Conservation (phyloP, 2,888 invertebrate genomes). For the Dione vanillae region DNA sequence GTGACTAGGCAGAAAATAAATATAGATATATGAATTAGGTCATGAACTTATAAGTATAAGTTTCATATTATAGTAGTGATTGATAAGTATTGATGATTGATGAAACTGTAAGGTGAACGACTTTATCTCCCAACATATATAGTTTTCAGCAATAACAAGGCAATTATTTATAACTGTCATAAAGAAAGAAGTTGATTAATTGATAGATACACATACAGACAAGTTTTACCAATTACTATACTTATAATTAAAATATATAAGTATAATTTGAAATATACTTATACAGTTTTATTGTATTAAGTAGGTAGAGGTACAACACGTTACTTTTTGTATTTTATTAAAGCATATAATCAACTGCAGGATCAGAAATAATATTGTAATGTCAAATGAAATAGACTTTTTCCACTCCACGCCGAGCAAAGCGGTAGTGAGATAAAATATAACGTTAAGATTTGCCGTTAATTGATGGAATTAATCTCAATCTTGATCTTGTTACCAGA, state of each 20-base stretch:
- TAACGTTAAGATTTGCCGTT: too few relatives aligned
- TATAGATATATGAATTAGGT: not conserved
- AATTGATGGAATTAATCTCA: too few relatives aligned
- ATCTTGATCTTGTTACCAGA: too few relatives aligned
- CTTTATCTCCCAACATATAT: slow-evolving; percentile 8
- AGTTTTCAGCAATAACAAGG: slow-evolving; percentile 11
- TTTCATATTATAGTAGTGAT: slow-evolving; percentile 5
- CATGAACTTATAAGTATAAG: not conserved
- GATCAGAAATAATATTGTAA: too few relatives aligned
- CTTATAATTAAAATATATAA: too few relatives aligned
- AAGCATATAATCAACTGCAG: too few relatives aligned
- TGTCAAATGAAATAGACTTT: too few relatives aligned
- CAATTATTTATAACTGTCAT: slow-evolving; percentile 16
- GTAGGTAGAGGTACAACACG: too few relatives aligned
- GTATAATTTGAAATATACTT: not conserved
- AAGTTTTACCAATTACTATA: not conserved
- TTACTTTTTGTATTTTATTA: too few relatives aligned
- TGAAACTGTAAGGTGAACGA: slow-evolving; percentile 13
- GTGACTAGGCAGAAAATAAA: not conserved
- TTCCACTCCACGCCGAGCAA: too few relatives aligned
- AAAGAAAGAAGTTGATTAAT: not conserved
- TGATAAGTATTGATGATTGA: slow-evolving; percentile 15
- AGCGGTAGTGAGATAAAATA: too few relatives aligned
- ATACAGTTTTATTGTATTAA: too few relatives aligned
- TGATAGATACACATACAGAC: not conserved